Conservation (phyloP, 2,888 invertebrate species). For the Cephus pygmeus region DNA sequence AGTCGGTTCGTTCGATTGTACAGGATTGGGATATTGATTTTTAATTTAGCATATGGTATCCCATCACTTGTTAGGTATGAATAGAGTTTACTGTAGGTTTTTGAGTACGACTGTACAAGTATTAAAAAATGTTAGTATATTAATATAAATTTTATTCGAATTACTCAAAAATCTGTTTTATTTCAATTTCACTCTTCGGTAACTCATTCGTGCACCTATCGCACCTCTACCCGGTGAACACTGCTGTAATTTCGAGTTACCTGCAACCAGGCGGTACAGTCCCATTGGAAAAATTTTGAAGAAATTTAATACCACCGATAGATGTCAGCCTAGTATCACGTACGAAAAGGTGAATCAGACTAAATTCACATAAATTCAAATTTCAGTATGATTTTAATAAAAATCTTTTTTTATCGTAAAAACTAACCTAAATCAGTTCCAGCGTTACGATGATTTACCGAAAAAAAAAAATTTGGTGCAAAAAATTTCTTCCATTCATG, state of each 20-base stretch:
- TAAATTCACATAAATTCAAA: neutral
- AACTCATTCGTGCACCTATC: constrained; percentile 39
- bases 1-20: too few species aligned
- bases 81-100: too few species aligned
- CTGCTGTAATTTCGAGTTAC: constrained; percentile 45
- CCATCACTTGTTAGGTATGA: neutral
- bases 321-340: constrained; percentile 3
- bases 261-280: constrained; percentile 48
- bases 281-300: constrained; percentile 23
- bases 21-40: constrained; percentile 19
- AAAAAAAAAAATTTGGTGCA: too few species aligned
- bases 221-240: constrained; percentile 43
- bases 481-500: too few species aligned
- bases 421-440: too few species aligned
- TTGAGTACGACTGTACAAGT: too few species aligned
- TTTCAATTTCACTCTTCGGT: neutral
- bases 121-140: too few species aligned
- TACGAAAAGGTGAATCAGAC: neutral
- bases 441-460: too few species aligned
- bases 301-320: constrained; percentile 36
- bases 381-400: neutral
- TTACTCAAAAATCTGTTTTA: neutral
- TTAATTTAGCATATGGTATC: constrained; percentile 15
- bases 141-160: too few species aligned
- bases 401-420: too few species aligned